Conservation (phyloP, 2,113 vertebrate genomes). For the Cochlearius cochlearius region DNA sequence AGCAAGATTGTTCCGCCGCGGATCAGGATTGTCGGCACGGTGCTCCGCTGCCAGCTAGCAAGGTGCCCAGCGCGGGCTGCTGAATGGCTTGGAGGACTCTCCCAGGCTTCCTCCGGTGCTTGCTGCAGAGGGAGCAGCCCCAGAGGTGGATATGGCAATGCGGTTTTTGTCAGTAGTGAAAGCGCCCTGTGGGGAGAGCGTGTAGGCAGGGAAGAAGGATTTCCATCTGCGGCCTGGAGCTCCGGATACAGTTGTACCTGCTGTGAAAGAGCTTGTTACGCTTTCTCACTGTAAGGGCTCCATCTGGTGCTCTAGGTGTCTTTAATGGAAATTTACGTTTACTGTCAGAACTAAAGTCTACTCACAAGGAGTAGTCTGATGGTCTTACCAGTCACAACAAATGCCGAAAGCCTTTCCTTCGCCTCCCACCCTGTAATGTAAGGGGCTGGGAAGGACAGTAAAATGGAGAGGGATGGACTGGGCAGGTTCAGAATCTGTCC, state of each 20-base stretch:
- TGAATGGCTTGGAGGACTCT: not conserved
- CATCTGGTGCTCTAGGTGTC: slow-evolving; percentile 20
- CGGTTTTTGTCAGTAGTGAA: not conserved
- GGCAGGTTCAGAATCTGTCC: not conserved
- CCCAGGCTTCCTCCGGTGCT: not conserved
- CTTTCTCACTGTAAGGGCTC: slow-evolving; percentile 23
- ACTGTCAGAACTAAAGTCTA: not conserved
- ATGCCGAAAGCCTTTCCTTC: not conserved
- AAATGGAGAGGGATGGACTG: not conserved
- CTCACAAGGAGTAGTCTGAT: not conserved
- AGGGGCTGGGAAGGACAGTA: not conserved
- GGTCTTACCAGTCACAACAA: not conserved
- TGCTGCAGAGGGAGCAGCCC: not conserved
- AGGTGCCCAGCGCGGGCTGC: not conserved
- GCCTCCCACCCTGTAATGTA: not conserved
- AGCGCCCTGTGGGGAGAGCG: fast-evolving
- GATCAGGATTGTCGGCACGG: not conserved
- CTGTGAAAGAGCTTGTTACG: slow-evolving; percentile 9
- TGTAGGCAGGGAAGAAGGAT: not conserved
- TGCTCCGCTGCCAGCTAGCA: not conserved
- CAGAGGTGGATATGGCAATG: not conserved
- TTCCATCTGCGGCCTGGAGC: not conserved
- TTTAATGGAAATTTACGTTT: slow-evolving; percentile 10
- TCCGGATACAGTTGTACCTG: not conserved
- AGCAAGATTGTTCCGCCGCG: fast-evolving